Percentiles rank a stretch among this genome's conserved stretches.
Conservation (phyloP, 1,140 invertebrate genomes). For the Lysiphlebus fabarum region DNA sequence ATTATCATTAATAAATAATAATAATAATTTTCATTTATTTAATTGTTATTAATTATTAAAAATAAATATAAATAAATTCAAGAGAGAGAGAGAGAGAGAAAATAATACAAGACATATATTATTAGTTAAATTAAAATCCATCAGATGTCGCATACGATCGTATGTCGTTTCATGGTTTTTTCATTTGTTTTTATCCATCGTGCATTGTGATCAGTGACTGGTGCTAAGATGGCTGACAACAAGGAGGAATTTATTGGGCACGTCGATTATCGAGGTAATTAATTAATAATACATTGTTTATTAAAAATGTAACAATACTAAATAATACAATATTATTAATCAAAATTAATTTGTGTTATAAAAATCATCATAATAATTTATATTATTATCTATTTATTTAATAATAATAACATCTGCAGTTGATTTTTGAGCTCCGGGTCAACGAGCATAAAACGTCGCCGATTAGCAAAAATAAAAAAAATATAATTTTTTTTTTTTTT, state of each 20-base stretch:
- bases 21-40: no score
- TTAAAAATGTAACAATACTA: constrained; percentile 5
- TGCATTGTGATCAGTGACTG: constrained; percentile 54
- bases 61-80: no score
- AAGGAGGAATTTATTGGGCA: constrained; percentile 59
- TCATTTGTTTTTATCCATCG: constrained; percentile 51
- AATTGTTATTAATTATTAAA: background rate
- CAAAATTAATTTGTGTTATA: background rate
- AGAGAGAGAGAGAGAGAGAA: no score
- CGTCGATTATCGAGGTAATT: constrained; percentile 58
- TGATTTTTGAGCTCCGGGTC: constrained; percentile 22
- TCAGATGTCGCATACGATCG: constrained; percentile 23
- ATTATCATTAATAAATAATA: no score
- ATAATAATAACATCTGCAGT: constrained; percentile 42
- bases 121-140: background rate
- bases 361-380: background rate
- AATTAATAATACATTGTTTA: constrained; percentile 25
- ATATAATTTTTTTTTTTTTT: constrained; percentile 9
- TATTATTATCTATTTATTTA: constrained; percentile 28
- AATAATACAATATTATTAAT: constrained; percentile 2
- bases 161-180: no score
- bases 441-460: constrained; percentile 26
- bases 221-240: constrained; percentile 64
- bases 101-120: no score
- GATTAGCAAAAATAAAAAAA: constrained; percentile 15